Conservation (phyloP, 2,888 invertebrate species). For the Acrobasis suavella region DNA sequence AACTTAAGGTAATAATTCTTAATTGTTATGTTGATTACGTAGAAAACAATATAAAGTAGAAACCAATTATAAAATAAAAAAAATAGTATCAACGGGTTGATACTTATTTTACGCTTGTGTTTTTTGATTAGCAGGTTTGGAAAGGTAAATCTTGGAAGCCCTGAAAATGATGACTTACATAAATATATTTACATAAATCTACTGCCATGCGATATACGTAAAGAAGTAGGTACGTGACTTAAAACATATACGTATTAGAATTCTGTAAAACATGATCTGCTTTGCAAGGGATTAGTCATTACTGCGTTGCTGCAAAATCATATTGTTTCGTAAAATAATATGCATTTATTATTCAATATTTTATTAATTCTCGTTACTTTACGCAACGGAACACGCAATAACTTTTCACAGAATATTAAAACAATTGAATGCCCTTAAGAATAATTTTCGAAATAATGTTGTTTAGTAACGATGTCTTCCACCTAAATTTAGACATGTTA, state of each 20-base stretch:
- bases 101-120: no score
- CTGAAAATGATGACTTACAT: no score
- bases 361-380: background rate
- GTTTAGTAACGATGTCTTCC: no score
- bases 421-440: background rate
- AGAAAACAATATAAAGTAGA: no score
- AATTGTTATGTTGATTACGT: background rate
- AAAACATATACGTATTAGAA: background rate
- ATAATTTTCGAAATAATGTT: background rate
- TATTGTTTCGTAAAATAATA: background rate
- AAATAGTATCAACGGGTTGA: no score
- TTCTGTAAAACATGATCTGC: background rate
- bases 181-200: no score
- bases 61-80: no score
- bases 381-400: background rate
- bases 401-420: background rate
- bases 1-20: slow-evolving; percentile 6
- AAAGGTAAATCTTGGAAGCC: no score
- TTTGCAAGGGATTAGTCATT: background rate
- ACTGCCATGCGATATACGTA: no score
- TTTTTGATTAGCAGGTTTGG: no score
- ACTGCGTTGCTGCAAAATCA: background rate
- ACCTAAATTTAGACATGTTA: no score
- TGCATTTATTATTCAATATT: background rate
- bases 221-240: background rate